phyloP scores from a whole-genome alignment of 2,797 vertebrate species.

The Enteromius unitaeniatus region DNA sequence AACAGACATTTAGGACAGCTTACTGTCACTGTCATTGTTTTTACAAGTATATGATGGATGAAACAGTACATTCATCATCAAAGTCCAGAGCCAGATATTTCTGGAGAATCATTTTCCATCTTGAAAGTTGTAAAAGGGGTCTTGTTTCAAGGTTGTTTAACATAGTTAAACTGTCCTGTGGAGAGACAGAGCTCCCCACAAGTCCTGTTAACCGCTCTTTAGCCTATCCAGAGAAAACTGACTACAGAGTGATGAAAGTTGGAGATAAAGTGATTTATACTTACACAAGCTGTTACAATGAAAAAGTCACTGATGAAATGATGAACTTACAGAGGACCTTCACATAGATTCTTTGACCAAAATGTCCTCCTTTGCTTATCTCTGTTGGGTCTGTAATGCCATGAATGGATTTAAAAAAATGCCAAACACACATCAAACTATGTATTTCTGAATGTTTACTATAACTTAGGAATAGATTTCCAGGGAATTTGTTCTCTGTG shows the following conservation, averaged over 20 bases:
- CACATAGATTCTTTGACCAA: conserved; percentile 20
- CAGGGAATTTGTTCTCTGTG: conserved; percentile 42
- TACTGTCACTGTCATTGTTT: conserved; percentile 56
- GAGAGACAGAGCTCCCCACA: conserved; percentile 58
- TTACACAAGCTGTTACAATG: conserved; percentile 30
- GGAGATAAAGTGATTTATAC: conserved; percentile 41
- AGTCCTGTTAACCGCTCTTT: conserved; percentile 27
- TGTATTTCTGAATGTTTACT: conserved; percentile 37
- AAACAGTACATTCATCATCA: conserved; percentile 63
- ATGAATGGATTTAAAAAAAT: neutral
- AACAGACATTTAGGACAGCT: conserved; percentile 58
- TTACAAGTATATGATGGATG: conserved; percentile 56
- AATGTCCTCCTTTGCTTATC: conserved; percentile 27
- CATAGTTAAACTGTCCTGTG: conserved; percentile 56
- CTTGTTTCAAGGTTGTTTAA: conserved; percentile 59
- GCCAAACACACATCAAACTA: conserved; percentile 5
- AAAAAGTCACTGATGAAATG: conserved; percentile 34
- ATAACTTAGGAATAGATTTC: conserved; percentile 50
- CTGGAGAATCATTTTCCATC: conserved; percentile 60
- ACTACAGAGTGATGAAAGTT: conserved; percentile 41
- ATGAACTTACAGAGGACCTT: conserved; percentile 24
- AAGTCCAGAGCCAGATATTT: conserved; percentile 59
- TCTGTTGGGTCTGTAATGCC: neutral
- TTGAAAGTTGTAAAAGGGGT: conserved; percentile 51
- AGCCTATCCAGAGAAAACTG: conserved; percentile 55